Base-by-base conservation (phyloP, 2,797 vertebrate genomes). In the Momotus momota region DNA sequence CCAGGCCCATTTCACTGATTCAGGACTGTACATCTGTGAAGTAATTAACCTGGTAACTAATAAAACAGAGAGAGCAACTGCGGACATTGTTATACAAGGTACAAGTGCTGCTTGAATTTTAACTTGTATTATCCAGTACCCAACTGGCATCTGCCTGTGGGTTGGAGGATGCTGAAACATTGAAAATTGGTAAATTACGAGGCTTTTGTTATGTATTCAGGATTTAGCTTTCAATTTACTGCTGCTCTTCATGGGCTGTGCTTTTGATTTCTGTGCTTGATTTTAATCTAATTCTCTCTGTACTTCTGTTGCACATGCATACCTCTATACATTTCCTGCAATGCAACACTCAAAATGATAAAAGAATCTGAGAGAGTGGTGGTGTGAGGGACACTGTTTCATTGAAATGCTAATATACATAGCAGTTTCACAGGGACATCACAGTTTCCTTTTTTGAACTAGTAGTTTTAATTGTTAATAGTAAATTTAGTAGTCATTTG, bases 1-100 rank as follows among this genome's bases (percentile, higher is more conserved):
- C 23, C 48, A 2, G 77, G 72, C 85, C 45, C 91, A 0, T 78
- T 91, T 96, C 80, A 84, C 20, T 77, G 92, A 97, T 70, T 96
- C 96, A 35, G 97, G 96, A 43, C 77, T 10, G 52, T 97, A 97
- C 41, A 70, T 86, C 46, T 97, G 96, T 96, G 96, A 97, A 97
- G 94, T 33, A 72, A 89, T 64, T 18, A 97, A 97, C 81, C 35
- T n/a, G 14, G 52, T 81, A 58, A 96, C 92, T 62, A 96, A 94
- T 23, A 90, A 91, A 95, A 95, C 70, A 40, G 86, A 97, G 48
- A 57, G 45, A 17, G 88, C 58, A 88, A 17, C 81, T 4, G 20
- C 96, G 66, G 45, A 91, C 54, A 25, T 97, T 69, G 23, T 72
- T 75, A 11, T 97, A 94, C 89, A 92, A 97, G 96, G 97, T 97